phyloP scores from a whole-genome alignment of 1,140 invertebrate species.

The Drosophila equinoxialis region DNA sequence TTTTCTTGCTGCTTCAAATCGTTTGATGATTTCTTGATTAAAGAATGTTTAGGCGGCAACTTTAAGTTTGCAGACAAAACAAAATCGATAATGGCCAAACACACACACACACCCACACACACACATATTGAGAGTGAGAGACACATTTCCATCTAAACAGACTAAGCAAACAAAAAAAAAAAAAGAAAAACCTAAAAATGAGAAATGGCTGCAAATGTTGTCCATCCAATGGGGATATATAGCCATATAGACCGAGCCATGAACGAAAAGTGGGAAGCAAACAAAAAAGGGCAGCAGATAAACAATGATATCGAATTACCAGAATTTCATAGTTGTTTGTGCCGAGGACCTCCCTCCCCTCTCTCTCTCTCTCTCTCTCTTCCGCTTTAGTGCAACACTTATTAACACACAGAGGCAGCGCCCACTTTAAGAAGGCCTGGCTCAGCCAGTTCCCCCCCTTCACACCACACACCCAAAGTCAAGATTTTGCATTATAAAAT shows the following conservation, averaged over 20 bases:
- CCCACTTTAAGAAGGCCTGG: slow-evolving; percentile 30
- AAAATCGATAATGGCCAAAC: slow-evolving; percentile 51
- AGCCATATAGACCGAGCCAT: background rate
- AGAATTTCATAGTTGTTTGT: slow-evolving; percentile 66
- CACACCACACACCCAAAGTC: background rate
- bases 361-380: background rate
- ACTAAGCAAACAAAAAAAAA: slow-evolving; percentile 50
- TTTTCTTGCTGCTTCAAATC: background rate
- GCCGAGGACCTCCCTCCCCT: slow-evolving; percentile 13
- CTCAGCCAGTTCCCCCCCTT: background rate
- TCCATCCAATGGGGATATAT: slow-evolving; percentile 19
- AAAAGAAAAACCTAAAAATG: slow-evolving; percentile 40
- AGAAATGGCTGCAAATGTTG: slow-evolving; percentile 49
- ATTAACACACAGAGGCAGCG: slow-evolving; percentile 50
- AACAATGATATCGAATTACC: slow-evolving; percentile 78
- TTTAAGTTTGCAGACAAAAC: slow-evolving; percentile 8
- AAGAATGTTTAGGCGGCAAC: slow-evolving; percentile 26
- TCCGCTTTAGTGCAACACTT: slow-evolving; percentile 5
- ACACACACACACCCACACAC: slow-evolving; percentile 29
- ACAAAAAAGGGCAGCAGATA: slow-evolving; percentile 63
- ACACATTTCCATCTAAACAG: slow-evolving; percentile 43
- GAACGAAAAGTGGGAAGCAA: slow-evolving; percentile 72
- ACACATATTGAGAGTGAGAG: background rate
- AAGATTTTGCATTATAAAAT: slow-evolving; percentile 15
- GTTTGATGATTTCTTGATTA: slow-evolving; percentile 3